phyloP scores from a whole-genome alignment of 1,140 invertebrate species.

The Armadillidium nasatum region DNA sequence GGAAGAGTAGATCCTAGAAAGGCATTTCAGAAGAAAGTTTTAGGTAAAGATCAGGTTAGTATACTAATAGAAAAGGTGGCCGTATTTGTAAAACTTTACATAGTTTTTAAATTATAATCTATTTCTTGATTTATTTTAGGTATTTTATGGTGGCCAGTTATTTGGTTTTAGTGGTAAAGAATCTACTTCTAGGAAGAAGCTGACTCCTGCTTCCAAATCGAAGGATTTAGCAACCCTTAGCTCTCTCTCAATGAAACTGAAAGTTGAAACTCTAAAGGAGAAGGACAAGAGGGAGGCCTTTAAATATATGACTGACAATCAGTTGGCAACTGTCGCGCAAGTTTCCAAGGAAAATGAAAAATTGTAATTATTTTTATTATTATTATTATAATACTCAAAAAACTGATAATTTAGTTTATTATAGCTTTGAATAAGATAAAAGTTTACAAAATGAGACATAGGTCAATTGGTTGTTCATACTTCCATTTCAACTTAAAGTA shows the following conservation, averaged over 20 bases:
- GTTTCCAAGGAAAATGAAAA: conserved; percentile 33
- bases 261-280: conserved; percentile 69
- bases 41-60: conserved; percentile 62
- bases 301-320: conserved; percentile 38
- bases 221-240: conserved; percentile 37
- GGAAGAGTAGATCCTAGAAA: conserved; percentile 32
- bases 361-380: conserved; percentile 33
- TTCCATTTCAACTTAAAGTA: too few species aligned
- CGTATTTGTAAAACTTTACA: not conserved
- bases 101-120: too few species aligned
- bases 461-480: too few species aligned
- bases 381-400: too few species aligned
- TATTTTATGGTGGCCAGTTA: conserved; percentile 43
- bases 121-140: too few species aligned
- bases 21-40: conserved; percentile 62
- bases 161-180: conserved; percentile 21
- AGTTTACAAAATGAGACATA: too few species aligned
- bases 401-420: too few species aligned
- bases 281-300: conserved; percentile 50
- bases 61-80: not conserved
- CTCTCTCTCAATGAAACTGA: conserved; percentile 59
- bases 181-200: too few species aligned
- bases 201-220: conserved; percentile 29
- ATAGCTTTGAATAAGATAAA: too few species aligned
- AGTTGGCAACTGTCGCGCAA: conserved; percentile 31